Base-by-base conservation (phyloP, 2,113 vertebrate species). In the Oostethus manadensis region DNA sequence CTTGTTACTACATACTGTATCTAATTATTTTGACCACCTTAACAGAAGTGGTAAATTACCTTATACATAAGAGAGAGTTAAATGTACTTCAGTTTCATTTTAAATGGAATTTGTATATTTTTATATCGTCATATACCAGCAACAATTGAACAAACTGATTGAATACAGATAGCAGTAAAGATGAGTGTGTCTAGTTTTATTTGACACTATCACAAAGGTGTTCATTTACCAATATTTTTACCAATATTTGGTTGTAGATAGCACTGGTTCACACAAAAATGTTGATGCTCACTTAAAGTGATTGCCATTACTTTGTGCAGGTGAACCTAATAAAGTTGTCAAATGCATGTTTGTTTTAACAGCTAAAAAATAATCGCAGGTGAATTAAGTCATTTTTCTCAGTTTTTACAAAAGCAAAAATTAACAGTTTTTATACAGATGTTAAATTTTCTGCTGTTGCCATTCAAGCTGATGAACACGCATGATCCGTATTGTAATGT, bases 401-500 rank as follows among this genome's bases (percentile, higher is more conserved):
- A 54, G 38, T 47, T 48, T 6, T 21, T 15, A 49, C n/a, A 57
- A 44, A 23, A 29, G 22, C 62, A 64, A 67, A 33, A 38, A 38
- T 4, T 56, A 59, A 50, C 42, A 60, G 54, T 11, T 3, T 18
- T 11, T 11, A 5, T 20, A 15, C 45, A n/a, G 17, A 2, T 42
- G 9, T 43, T 1, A 0, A 6, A 22, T 10, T 9, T 4, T 18
- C 15, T 49, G 38, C 17, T 45, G 20, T 29, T 23, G 33, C 33
- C 2, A 50, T 60, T 48, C 22, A 21, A 56, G 10, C 56, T 43
- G 17, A 56, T 2, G 26, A 18, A 60, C 18, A 45, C 0, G 20
- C 58, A 68, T 75, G 68, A 47, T 62, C 49, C 49, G 38, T 45
- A 44, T 29, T 57, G 4, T 18, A 49, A 20, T 18, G 8, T 16